Evolutionary conservation across 1,140 invertebrate genomes (phyloP).

Genomic region (Himalopsyche phryganea): DNA sequence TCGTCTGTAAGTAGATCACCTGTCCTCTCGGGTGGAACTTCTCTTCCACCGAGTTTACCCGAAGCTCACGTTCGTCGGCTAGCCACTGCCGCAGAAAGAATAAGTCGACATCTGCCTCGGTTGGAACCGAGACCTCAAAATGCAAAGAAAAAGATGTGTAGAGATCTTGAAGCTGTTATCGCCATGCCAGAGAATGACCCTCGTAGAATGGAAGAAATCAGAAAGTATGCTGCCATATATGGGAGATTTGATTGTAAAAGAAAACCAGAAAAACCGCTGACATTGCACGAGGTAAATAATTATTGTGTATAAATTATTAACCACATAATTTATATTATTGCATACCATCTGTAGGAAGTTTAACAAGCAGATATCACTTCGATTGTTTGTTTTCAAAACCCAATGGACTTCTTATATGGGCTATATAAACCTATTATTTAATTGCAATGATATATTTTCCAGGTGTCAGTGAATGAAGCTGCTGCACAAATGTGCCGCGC

Average conservation of each 20-base stretch:
- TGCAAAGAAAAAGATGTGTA: conserved; percentile 89
- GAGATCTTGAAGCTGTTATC: conserved; percentile 88
- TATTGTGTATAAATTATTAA: too few relatives aligned
- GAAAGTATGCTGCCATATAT: conserved; percentile 95
- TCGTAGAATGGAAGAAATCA: conserved; percentile 85
- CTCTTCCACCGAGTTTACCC: conserved; percentile 69
- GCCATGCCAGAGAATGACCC: conserved; percentile 86
- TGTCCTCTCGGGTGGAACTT: conserved; percentile 44
- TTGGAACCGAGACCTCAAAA: conserved; percentile 86
- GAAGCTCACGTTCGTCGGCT: conserved; percentile 83
- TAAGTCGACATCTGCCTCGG: conserved; percentile 78
- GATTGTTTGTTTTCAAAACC: too few relatives aligned
- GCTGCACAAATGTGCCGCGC: conserved; percentile 92
- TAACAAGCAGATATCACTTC: too few relatives aligned
- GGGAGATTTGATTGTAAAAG: conserved; percentile 94
- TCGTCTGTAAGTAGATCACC: conserved; percentile 52
- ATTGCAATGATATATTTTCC: conserved; percentile 25
- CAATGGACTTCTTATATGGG: too few relatives aligned
- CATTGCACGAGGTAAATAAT: conserved; percentile 80
- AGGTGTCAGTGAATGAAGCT: conserved; percentile 94
- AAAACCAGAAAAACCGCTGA: conserved; percentile 92
- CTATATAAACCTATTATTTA: too few relatives aligned
- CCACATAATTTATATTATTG: too few relatives aligned
- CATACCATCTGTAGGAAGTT: too few relatives aligned
- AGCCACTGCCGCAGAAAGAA: conserved; percentile 74